These are phyloP conservation scores for Trachymyrmex cornetzi DNA, from an alignment of 1,140 invertebrate genomes.

Conservation along the genomic window DNA sequence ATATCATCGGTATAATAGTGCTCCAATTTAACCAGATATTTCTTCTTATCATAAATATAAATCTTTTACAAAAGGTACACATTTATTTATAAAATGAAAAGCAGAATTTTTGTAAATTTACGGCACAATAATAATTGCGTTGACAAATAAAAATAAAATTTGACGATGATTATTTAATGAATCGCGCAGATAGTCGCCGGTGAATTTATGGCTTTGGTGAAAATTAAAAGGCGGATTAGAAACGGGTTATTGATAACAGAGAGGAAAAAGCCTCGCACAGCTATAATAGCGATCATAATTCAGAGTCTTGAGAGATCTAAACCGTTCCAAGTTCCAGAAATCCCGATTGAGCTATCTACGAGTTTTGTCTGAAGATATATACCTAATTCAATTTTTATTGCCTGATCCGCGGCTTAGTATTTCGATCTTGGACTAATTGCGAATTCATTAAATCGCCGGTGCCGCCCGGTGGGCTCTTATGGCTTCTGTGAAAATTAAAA, in stretches of 20 bases:
- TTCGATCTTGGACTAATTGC: slow-evolving; percentile 29
- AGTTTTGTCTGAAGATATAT: neutral
- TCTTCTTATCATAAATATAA: slow-evolving; percentile 21
- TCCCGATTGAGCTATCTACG: slow-evolving; percentile 20
- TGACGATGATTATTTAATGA: neutral
- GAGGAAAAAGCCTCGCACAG: neutral
- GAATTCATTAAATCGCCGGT: slow-evolving; percentile 40
- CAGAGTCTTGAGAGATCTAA: slow-evolving; percentile 18
- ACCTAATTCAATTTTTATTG: slow-evolving; percentile 12
- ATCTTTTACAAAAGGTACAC: neutral
- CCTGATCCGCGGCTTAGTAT: neutral
- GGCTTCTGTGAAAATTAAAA: slow-evolving; percentile 32
- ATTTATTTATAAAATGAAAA: neutral
- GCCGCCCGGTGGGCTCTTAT: neutral
- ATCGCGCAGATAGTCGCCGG: neutral
- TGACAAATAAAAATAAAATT: neutral
- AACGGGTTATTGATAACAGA: slow-evolving; percentile 47
- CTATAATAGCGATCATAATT: slow-evolving; percentile 14
- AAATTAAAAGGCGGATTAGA: slow-evolving; percentile 52
- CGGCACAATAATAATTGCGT: neutral
- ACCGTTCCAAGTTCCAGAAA: neutral
- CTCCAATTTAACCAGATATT: neutral
- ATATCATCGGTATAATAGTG: neutral
- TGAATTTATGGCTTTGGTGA: neutral
- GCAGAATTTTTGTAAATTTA: slow-evolving; percentile 3